Evolutionary conservation across 2,888 invertebrate genomes (phyloP).

Genomic region (Cylindroiulus punctatus): DNA sequence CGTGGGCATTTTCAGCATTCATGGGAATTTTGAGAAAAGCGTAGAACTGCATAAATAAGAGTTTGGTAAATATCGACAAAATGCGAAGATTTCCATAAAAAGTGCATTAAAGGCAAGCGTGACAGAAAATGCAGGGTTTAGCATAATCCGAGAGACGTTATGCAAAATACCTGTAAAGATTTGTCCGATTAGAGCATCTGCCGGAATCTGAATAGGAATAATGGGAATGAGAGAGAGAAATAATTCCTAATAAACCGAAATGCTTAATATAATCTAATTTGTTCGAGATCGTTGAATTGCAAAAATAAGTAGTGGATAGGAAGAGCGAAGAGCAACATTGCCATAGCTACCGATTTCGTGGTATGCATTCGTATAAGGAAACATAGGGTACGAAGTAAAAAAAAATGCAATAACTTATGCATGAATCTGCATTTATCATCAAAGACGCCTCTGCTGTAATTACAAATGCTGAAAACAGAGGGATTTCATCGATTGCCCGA

Average conservation of each 20-base stretch:
- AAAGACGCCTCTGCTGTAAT: conserved; percentile 36
- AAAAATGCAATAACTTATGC: conserved; percentile 36
- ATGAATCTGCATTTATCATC: conserved; percentile 35
- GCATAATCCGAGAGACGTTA: neutral
- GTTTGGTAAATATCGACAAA: neutral
- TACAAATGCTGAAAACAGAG: conserved; percentile 44
- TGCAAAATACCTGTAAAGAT: conserved; percentile 9
- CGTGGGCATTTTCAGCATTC: no score
- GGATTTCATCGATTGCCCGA: conserved; percentile 14
- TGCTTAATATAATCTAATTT: conserved; percentile 43
- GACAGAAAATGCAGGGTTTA: neutral
- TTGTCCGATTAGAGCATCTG: conserved; percentile 19
- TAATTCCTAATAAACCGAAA: conserved; percentile 39
- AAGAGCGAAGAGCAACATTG: neutral
- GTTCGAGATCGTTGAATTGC: conserved; percentile 43
- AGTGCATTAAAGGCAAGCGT: neutral
- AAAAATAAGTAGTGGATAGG: conserved; percentile 33
- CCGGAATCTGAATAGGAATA: neutral
- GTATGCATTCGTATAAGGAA: neutral
- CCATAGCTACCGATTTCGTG: conserved; percentile 40
- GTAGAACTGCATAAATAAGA: neutral
- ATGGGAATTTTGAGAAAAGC: neutral
- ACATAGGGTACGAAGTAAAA: neutral
- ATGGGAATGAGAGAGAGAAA: neutral
- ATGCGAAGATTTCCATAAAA: neutral